Percentiles rank a stretch among this genome's conserved stretches.
Conservation (phyloP, 2,797 vertebrate genomes). For the Chelonia mydas region DNA sequence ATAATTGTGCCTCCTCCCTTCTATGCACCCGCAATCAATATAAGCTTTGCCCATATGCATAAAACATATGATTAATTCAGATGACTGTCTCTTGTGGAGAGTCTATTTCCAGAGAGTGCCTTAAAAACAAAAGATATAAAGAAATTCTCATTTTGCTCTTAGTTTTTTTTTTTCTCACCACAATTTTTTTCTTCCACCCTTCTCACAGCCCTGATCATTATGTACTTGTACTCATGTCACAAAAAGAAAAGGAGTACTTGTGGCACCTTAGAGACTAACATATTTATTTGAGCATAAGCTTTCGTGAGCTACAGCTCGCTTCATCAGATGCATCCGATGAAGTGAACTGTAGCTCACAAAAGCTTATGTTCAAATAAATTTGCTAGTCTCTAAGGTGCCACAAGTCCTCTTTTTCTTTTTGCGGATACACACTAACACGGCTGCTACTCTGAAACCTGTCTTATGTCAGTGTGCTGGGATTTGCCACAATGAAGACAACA, state of each 20-base stretch:
- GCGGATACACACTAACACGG: too few species aligned
- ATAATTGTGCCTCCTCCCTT: background rate
- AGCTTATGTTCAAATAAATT: too few species aligned
- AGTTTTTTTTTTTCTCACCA: background rate
- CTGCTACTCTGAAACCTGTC: too few species aligned
- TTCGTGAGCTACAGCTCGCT: too few species aligned
- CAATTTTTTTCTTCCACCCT: background rate
- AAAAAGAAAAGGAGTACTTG: too few species aligned
- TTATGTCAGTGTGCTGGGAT: background rate
- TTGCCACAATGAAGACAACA: background rate
- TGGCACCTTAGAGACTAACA: too few species aligned
- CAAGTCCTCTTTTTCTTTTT: too few species aligned
- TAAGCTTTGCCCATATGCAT: background rate
- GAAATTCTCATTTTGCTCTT: background rate
- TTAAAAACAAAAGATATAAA: background rate
- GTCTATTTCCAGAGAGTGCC: background rate
- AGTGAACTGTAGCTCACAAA: too few species aligned
- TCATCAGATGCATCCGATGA: too few species aligned
- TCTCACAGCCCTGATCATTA: background rate
- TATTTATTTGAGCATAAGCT: too few species aligned
- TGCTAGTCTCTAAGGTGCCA: too few species aligned
- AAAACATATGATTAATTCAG: background rate
- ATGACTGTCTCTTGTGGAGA: background rate
- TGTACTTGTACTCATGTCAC: background rate
- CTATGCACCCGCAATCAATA: background rate